A percentile compares a stretch with the other conserved stretches of the same genome.
Conservation (phyloP, 2,888 invertebrate species). For the Perizoma flavofasciatum region DNA sequence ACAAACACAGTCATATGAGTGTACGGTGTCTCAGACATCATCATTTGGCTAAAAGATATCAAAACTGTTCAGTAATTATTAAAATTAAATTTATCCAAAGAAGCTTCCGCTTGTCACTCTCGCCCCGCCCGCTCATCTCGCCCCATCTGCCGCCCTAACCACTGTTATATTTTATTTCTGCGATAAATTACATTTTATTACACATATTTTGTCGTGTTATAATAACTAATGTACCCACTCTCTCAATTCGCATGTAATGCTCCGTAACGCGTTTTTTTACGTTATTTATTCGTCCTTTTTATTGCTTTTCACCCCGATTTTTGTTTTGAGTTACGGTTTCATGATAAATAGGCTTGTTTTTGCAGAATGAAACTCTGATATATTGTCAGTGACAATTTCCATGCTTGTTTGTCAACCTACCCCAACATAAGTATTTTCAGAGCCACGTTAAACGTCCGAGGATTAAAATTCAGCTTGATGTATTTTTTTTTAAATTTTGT, state of each 20-base stretch:
- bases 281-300: slow-evolving; percentile 74
- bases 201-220: slow-evolving; percentile 85
- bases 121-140: slow-evolving; percentile 50
- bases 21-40: no score
- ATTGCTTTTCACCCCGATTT: slow-evolving; percentile 60
- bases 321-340: slow-evolving; percentile 46
- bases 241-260: slow-evolving; percentile 81
- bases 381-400: slow-evolving; percentile 5
- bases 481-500: no score
- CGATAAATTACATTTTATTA: slow-evolving; percentile 84
- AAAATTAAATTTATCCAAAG: no score
- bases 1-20: no score
- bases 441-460: neutral
- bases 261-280: slow-evolving; percentile 71
- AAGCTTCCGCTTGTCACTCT: slow-evolving; percentile 26
- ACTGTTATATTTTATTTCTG: slow-evolving; percentile 83
- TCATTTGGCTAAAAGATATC: no score
- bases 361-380: slow-evolving; percentile 20
- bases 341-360: slow-evolving; percentile 42
- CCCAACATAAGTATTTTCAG: no score
- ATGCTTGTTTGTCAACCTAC: neutral
- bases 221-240: slow-evolving; percentile 84
- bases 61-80: no score
- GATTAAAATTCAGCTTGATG: no score
- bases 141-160: slow-evolving; percentile 83